Evolutionary conservation across 2,888 invertebrate genomes (phyloP).

Genomic region (Stratiomys singularior): DNA sequence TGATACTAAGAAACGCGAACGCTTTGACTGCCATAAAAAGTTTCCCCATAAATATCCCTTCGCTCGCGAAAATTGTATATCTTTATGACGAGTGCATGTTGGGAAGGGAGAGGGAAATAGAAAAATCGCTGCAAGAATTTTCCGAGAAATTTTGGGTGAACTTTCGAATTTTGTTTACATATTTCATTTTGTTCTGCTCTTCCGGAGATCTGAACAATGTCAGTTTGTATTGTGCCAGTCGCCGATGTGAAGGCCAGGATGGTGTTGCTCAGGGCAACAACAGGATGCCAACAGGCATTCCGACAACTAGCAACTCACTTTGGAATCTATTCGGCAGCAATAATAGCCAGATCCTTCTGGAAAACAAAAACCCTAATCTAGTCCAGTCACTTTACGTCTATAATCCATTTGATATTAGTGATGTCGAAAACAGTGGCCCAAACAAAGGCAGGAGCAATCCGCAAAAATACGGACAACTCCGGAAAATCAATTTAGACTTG

Average conservation of each 20-base stretch:
- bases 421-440: neutral
- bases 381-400: constrained; percentile 32
- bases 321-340: neutral
- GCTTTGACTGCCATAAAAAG: neutral
- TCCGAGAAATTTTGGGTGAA: constrained; percentile 31
- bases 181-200: constrained; percentile 22
- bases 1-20: constrained; percentile 3
- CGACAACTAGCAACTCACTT: neutral
- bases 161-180: constrained; percentile 34
- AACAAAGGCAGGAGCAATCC: neutral
- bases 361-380: constrained; percentile 5
- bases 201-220: neutral
- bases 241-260: neutral
- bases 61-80: constrained; percentile 23
- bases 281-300: neutral
- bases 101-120: neutral
- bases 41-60: constrained; percentile 29
- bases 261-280: neutral
- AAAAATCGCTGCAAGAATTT: constrained; percentile 30
- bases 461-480: neutral
- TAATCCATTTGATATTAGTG: constrained; percentile 17
- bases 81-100: constrained; percentile 35
- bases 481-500: constrained; percentile 25
- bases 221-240: neutral
- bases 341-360: neutral